Conservation (phyloP, 2,888 invertebrate genomes). For the Mesorhabditis spiculigera region DNA sequence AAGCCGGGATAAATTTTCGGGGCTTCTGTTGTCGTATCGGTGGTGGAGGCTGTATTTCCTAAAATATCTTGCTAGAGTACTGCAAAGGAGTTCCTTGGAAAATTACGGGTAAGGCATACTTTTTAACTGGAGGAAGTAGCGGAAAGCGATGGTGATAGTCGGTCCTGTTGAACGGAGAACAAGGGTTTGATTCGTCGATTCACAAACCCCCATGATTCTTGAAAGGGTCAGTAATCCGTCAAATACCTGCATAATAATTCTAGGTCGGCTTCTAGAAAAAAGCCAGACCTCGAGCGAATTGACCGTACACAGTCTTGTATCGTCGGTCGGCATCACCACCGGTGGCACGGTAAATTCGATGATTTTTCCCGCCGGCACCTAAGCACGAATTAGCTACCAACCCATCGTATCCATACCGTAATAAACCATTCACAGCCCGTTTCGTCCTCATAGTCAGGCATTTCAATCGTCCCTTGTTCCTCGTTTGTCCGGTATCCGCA, state of each 20-base stretch:
- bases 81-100: too few relatives aligned
- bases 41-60: background rate
- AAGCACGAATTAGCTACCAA: background rate
- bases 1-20: constrained; percentile 27
- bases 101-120: too few relatives aligned
- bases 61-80: background rate
- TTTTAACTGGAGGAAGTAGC: background rate
- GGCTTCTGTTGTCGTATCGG: background rate
- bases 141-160: constrained; percentile 24
- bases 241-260: constrained; percentile 9
- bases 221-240: constrained; percentile 17
- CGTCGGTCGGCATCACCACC: constrained; percentile 29
- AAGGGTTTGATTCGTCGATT: constrained; percentile 7
- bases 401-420: background rate
- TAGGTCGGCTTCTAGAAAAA: background rate
- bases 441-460: constrained; percentile 27
- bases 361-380: constrained; percentile 18
- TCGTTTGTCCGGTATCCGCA: constrained; percentile 33
- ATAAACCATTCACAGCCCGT: constrained; percentile 30
- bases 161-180: constrained; percentile 28
- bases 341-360: constrained; percentile 40
- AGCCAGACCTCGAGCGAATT: constrained; percentile 37
- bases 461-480: constrained; percentile 22
- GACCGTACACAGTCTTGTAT: constrained; percentile 33
- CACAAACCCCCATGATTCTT: background rate